Base-by-base conservation (phyloP, 2,113 vertebrate genomes). In the Ochotona curzoniae region DNA sequence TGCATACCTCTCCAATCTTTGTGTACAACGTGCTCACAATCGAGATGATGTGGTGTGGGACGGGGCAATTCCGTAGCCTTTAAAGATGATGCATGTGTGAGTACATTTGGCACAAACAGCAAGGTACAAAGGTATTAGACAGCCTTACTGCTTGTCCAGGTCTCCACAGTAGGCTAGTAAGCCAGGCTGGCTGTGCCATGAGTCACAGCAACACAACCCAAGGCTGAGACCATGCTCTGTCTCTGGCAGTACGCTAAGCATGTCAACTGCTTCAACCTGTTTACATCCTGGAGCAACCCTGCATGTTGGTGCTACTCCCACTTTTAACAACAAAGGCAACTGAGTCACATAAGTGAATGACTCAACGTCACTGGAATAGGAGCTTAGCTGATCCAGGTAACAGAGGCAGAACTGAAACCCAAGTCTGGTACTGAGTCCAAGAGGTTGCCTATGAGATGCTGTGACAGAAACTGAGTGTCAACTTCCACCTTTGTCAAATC, bases 321-420 rank as follows among this genome's bases (percentile, higher is more conserved):
- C 64, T n/a, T 5, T 79, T 91, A 35, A 66, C 60, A 54, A 54
- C 26, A 9, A 76, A 44, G 54, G 47, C 51, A 20, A 73, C 32
- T n/a, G 73, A 96, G 54, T 83, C 23, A 25, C 21, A 78, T 21
- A 74, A 54, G 11, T 71, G 17, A 90, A 49, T 94, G 49, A 66
- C 6, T 64, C 25, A 70, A 64, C 49, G 71, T 83, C 89, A 79
- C 6, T 10, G 2, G 35, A n/a, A 32, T 64, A 44, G 51, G 21
- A 81, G 25, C 54, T 80, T 80, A 54, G 76, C 21, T 80, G n/a
- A 61, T 79, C 11, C 51, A 60, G 83, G 67, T 83, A 67, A 90
- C 35, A 49, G 49, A 64, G 44, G 10, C 13, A 44, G 57, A 17
- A 63, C 67, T 81, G 57, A 70, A 83, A 89, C 15, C 14, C 64